Conservation (phyloP, 2,888 invertebrate genomes). For the Deroplatys truncata region DNA sequence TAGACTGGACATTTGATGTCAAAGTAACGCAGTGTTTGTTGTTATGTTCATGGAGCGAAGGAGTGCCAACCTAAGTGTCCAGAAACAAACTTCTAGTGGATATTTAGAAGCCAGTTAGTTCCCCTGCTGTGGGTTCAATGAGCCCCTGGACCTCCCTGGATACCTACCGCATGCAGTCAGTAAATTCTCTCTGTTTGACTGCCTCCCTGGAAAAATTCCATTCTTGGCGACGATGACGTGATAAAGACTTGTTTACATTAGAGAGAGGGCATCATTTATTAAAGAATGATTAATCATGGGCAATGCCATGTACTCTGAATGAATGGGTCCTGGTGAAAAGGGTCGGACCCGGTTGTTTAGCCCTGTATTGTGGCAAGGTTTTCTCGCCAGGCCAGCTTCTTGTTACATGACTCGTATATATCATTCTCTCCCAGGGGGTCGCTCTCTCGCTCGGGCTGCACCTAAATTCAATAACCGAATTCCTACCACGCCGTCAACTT, state of each 20-base stretch:
- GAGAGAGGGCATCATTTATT: constrained; percentile 29
- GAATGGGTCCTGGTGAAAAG: not conserved
- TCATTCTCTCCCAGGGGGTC: not conserved
- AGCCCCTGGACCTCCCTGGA: not conserved
- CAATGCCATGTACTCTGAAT: not conserved
- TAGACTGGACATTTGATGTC: too few relatives aligned
- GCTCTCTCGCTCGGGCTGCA: not conserved
- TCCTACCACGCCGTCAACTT: not conserved
- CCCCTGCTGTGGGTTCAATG: not conserved
- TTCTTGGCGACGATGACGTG: constrained; percentile 44
- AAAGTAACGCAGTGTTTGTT: too few relatives aligned
- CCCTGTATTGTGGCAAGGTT: not conserved
- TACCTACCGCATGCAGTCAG: constrained; percentile 22
- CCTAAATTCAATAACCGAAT: not conserved
- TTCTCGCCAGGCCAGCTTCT: not conserved
- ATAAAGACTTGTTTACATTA: constrained; percentile 51
- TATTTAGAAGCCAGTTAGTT: not conserved
- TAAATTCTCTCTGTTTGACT: not conserved
- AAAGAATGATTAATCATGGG: constrained; percentile 30
- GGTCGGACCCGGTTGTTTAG: not conserved
- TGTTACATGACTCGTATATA: not conserved
- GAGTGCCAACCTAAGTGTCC: too few relatives aligned
- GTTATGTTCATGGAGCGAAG: too few relatives aligned
- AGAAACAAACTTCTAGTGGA: too few relatives aligned
- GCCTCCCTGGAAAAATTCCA: not conserved